Evolutionary conservation across 35 echinoderm and acorn worm species (phyloP).

Genomic region (Ophioderma brevispina): DNA sequence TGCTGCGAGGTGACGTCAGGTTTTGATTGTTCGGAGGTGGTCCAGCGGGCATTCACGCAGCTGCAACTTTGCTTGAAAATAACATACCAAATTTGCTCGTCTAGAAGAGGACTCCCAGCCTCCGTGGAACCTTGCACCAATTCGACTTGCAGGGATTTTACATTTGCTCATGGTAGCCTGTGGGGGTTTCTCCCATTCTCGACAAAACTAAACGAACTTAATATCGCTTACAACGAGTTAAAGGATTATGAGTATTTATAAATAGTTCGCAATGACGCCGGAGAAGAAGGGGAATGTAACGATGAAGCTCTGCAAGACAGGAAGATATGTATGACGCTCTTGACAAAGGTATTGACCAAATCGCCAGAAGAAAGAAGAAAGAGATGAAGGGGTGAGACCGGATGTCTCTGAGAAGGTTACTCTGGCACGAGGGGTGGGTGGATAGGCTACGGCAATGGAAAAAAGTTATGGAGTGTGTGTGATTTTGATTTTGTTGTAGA

Average conservation of each 20-base stretch:
- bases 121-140: conserved; percentile 6
- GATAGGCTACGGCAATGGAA: background rate
- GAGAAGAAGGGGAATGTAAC: background rate
- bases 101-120: conserved; percentile 1
- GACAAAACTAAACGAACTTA: background rate
- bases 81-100: conserved; percentile 44
- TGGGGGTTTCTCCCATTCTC: background rate
- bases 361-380: background rate
- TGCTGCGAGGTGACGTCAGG: too few relatives aligned
- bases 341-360: background rate
- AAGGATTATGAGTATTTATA: background rate
- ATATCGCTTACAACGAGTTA: background rate
- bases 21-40: conserved; percentile 43
- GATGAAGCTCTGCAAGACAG: background rate
- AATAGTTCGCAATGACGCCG: background rate
- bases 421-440: background rate
- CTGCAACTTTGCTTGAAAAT: conserved; percentile 10
- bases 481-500: background rate
- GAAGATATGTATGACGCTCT: background rate
- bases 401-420: background rate
- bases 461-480: conserved; percentile 3
- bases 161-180: background rate
- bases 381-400: background rate
- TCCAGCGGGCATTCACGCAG: conserved; percentile 29
- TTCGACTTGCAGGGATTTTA: conserved; percentile 15